phyloP scores from a whole-genome alignment of 2,888 invertebrate genomes.

The Scelioninae gen. 1 region DNA sequence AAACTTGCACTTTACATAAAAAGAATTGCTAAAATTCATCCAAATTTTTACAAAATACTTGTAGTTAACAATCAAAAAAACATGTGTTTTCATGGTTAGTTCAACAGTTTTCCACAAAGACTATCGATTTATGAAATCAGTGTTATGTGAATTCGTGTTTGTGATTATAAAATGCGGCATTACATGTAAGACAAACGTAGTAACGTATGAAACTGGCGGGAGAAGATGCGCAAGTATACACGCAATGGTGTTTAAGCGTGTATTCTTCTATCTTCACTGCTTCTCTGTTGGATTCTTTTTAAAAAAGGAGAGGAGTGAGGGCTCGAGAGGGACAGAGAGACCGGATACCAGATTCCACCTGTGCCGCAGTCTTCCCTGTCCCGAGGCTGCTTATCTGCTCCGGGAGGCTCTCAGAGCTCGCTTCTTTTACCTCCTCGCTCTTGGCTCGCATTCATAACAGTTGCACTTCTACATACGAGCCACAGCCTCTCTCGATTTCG shows the following conservation, averaged over 20 bases:
- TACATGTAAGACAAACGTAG: slow-evolving; percentile 74
- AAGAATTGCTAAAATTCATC: no score
- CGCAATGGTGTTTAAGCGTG: slow-evolving; percentile 82
- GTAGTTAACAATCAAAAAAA: background rate
- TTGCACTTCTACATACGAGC: slow-evolving; percentile 71
- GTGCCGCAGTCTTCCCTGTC: slow-evolving; percentile 79
- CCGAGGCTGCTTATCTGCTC: slow-evolving; percentile 73
- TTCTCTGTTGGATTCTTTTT: slow-evolving; percentile 60
- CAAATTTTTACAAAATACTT: background rate
- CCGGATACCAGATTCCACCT: slow-evolving; percentile 83
- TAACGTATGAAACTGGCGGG: slow-evolving; percentile 69
- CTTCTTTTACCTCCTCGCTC: slow-evolving; percentile 62
- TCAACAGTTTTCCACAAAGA: background rate
- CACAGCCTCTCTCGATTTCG: slow-evolving; percentile 65
- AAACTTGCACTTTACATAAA: no score
- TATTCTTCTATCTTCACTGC: slow-evolving; percentile 71
- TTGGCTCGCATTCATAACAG: slow-evolving; percentile 73
- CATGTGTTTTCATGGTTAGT: background rate
- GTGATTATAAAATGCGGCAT: slow-evolving; percentile 59
- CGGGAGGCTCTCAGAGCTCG: slow-evolving; percentile 64
- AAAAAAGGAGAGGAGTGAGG: slow-evolving; percentile 45
- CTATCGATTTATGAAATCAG: slow-evolving; percentile 40
- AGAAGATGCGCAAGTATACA: slow-evolving; percentile 76
- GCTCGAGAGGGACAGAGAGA: slow-evolving; percentile 69
- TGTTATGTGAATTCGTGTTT: slow-evolving; percentile 52